A percentile compares a stretch with the other conserved stretches of the same genome.
Evolutionary conservation across 2,113 vertebrate species (phyloP).

Genomic region (Cromileptes altivelis): DNA sequence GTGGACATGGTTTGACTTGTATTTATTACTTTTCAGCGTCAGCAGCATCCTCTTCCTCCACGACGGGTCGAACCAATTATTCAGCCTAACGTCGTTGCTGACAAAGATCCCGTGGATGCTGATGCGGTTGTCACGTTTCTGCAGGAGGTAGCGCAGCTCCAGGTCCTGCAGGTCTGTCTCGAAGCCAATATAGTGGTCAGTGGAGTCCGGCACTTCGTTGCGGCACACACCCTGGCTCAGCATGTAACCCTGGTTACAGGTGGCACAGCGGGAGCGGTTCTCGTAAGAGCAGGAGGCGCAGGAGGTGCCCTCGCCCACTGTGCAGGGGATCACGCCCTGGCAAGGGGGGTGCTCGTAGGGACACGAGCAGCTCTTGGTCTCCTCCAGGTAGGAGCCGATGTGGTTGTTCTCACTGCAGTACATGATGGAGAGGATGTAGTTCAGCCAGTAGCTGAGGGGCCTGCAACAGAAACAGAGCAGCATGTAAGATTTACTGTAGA

Average conservation of each 20-base stretch:
- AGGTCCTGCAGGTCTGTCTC: slow-evolving; percentile 87
- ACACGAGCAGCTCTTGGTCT: slow-evolving; percentile 85
- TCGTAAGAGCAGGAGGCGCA: slow-evolving; percentile 87
- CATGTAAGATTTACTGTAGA: not conserved
- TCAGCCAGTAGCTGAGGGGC: slow-evolving; percentile 85
- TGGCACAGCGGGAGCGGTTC: slow-evolving; percentile 86
- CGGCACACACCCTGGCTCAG: slow-evolving; percentile 86
- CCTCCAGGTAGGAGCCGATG: slow-evolving; percentile 85
- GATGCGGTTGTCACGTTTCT: slow-evolving; percentile 84
- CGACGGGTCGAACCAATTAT: slow-evolving; percentile 89
- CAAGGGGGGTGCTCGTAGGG: slow-evolving; percentile 84
- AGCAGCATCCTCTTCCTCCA: slow-evolving; percentile 89
- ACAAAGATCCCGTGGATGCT: slow-evolving; percentile 87
- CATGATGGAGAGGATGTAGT: slow-evolving; percentile 88
- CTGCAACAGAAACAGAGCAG: slow-evolving; percentile 69
- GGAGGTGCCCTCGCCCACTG: slow-evolving; percentile 81
- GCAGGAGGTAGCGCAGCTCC: slow-evolving; percentile 86
- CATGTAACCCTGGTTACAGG: slow-evolving; percentile 86
- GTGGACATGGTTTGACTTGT: slow-evolving; percentile 88
- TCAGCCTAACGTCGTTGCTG: slow-evolving; percentile 88
- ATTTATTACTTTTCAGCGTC: slow-evolving; percentile 89
- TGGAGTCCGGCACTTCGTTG: slow-evolving; percentile 86
- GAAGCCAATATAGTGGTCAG: slow-evolving; percentile 88
- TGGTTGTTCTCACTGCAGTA: slow-evolving; percentile 89
- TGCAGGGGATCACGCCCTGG: slow-evolving; percentile 85